Percentiles rank a stretch among this genome's conserved stretches.
Conservation (phyloP, 2,888 invertebrate genomes). For the Neuroscelio doddi region DNA sequence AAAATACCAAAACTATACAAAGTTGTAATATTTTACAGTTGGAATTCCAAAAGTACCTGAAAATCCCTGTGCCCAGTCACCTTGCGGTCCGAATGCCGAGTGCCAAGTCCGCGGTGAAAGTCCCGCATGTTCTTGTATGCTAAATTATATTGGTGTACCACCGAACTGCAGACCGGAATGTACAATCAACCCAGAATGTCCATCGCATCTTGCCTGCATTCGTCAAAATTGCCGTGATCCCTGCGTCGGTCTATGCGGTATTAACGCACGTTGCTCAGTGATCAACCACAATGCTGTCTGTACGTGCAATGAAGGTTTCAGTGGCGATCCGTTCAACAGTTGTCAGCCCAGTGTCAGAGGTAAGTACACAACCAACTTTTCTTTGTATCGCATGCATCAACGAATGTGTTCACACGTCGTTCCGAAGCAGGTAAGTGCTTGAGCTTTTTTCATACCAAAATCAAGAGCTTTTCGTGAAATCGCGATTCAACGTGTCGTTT, state of each 20-base stretch:
- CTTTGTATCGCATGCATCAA: constrained; percentile 11
- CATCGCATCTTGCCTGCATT: constrained; percentile 74
- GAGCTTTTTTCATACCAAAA: constrained; percentile 19
- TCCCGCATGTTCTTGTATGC: constrained; percentile 76
- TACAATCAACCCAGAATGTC: constrained; percentile 75
- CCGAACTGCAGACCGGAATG: constrained; percentile 77
- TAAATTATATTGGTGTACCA: constrained; percentile 75
- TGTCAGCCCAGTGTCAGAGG: constrained; percentile 66
- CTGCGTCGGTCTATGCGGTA: constrained; percentile 75
- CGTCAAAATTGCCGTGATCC: constrained; percentile 78
- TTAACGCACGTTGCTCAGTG: constrained; percentile 75
- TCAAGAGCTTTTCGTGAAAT: constrained; percentile 28
- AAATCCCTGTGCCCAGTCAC: constrained; percentile 75
- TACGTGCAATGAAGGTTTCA: constrained; percentile 73
- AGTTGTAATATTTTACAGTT: constrained; percentile 29
- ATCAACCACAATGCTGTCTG: constrained; percentile 77
- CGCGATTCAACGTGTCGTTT: constrained; percentile 20
- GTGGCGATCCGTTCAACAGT: constrained; percentile 75
- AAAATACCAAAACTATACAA: no score
- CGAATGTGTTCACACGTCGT: constrained; percentile 9
- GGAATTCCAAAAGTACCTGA: constrained; percentile 53
- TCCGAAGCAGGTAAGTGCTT: constrained; percentile 60
- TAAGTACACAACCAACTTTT: constrained; percentile 51
- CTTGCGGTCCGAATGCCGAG: constrained; percentile 75
- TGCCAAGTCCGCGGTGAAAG: constrained; percentile 74